These are phyloP conservation scores for Protonibea diacanthus DNA, from an alignment of 2,797 vertebrate species.

Conservation along the genomic window DNA sequence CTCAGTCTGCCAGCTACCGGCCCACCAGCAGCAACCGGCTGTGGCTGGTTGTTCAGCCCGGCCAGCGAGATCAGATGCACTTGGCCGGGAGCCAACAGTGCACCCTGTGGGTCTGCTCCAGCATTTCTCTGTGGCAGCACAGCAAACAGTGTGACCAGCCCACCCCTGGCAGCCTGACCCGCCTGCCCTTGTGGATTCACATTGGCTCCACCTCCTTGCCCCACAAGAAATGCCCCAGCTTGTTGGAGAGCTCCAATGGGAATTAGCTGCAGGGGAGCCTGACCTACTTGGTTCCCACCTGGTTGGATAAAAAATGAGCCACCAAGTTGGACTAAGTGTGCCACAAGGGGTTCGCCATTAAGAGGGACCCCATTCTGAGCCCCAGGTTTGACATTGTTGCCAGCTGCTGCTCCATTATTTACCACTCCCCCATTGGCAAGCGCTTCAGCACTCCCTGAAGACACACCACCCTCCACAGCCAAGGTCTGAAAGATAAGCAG, in stretches of 20 bases:
- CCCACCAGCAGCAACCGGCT: slow-evolving; percentile 22
- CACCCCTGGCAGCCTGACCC: slow-evolving; percentile 49
- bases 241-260: slow-evolving; percentile 66
- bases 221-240: slow-evolving; percentile 52
- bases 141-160: slow-evolving; percentile 55
- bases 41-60: slow-evolving; percentile 58
- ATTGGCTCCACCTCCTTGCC: slow-evolving; percentile 55
- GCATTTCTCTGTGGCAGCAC: slow-evolving; percentile 71
- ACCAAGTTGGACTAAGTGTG: slow-evolving; percentile 72
- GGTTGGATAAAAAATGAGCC: slow-evolving; percentile 75
- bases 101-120: slow-evolving; percentile 54
- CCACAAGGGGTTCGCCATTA: slow-evolving; percentile 63
- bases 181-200: slow-evolving; percentile 59
- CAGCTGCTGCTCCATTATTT: slow-evolving; percentile 66
- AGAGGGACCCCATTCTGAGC: slow-evolving; percentile 66
- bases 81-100: slow-evolving; percentile 62
- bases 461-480: slow-evolving; percentile 68
- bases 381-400: slow-evolving; percentile 63
- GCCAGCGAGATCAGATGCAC: slow-evolving; percentile 65
- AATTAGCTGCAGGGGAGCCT: slow-evolving; percentile 56
- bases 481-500: slow-evolving; percentile 72
- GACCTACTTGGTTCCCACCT: slow-evolving; percentile 61
- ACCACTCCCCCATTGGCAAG: slow-evolving; percentile 60
- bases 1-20: slow-evolving; percentile 37
- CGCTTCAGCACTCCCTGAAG: slow-evolving; percentile 79